Base-by-base conservation (phyloP, 2,888 invertebrate species). In the Monopis laevigella region DNA sequence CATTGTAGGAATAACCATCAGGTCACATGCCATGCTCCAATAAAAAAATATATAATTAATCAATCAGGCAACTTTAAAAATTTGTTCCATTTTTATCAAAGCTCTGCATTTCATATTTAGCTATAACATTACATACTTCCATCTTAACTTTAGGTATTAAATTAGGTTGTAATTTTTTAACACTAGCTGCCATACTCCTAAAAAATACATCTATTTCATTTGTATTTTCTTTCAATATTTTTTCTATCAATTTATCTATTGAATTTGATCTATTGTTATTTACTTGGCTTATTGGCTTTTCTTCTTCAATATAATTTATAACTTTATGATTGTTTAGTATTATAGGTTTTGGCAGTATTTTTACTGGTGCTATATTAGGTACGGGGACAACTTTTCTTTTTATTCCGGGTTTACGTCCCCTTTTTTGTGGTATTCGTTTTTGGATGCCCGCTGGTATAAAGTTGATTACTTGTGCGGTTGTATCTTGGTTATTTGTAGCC, bases 61-160 rank as follows among this genome's bases (percentile, higher is more conserved):
- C n/a, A n/a, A n/a, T n/a, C n/a, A n/a, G n/a, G n/a, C n/a, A n/a
- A 13, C 4, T 18, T 44, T 43, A 52, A 32, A 42, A 52, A 41
- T 49, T 54, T 42, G 54, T 48, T 30, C 50, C 44, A 42, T 56
- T 68, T 46, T 69, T 77, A 24, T 75, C 74, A 52, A 73, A 78
- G 56, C 66, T 77, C 48, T 77, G 77, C 77, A 80, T 78, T 59
- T 80, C 80, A 54, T 80, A 80, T 51, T 78, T 80, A 0, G 80
- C 80, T 41, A 80, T 78, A 3, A 80, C 78, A 58, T 75, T 80
- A 46, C 80, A 80, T 13, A 80, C 80, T 55, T 80, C 80, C 80
- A 80, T 78, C 48, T 80, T 80, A 0, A 78, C 78, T 60, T 78
- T 78, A 14, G 80, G 80, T 51, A 80, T 78, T 47, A 80, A 55